Evolutionary conservation across 2,888 invertebrate species (phyloP).

Genomic region (Cryptus viduatorius): DNA sequence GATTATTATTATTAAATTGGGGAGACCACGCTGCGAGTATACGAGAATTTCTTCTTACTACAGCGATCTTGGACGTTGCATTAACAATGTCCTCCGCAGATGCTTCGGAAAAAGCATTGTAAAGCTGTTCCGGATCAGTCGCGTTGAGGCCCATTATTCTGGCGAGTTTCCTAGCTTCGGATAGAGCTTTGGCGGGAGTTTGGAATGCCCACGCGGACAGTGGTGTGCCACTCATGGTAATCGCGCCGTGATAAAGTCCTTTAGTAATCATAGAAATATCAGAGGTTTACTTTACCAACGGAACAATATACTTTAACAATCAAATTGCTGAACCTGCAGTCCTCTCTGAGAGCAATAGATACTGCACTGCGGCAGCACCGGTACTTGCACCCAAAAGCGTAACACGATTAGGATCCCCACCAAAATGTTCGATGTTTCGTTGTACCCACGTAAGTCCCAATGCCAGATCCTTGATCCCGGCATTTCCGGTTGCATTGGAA

Average conservation of each 20-base stretch:
- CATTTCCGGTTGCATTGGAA: background rate
- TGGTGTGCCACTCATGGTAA: slow-evolving; percentile 87
- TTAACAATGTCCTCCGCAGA: slow-evolving; percentile 82
- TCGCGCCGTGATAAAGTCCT: slow-evolving; percentile 87
- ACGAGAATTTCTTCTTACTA: slow-evolving; percentile 83
- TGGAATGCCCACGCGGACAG: slow-evolving; percentile 85
- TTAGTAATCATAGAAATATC: background rate
- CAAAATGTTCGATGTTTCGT: background rate
- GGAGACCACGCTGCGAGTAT: no score
- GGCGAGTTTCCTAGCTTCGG: slow-evolving; percentile 81
- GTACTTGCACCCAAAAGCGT: background rate
- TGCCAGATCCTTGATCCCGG: background rate
- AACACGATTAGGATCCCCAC: background rate
- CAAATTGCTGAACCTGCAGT: background rate
- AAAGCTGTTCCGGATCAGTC: slow-evolving; percentile 78
- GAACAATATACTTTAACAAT: background rate
- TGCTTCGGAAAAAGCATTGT: slow-evolving; percentile 83
- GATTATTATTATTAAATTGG: background rate
- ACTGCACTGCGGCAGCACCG: background rate
- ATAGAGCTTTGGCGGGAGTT: slow-evolving; percentile 18
- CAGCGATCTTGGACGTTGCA: background rate
- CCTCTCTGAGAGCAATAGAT: background rate
- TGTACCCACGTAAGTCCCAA: background rate
- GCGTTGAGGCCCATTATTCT: slow-evolving; percentile 78
- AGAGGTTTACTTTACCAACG: background rate